Base-by-base conservation (phyloP, 2,888 invertebrate genomes). In the Tribolium freemani region DNA sequence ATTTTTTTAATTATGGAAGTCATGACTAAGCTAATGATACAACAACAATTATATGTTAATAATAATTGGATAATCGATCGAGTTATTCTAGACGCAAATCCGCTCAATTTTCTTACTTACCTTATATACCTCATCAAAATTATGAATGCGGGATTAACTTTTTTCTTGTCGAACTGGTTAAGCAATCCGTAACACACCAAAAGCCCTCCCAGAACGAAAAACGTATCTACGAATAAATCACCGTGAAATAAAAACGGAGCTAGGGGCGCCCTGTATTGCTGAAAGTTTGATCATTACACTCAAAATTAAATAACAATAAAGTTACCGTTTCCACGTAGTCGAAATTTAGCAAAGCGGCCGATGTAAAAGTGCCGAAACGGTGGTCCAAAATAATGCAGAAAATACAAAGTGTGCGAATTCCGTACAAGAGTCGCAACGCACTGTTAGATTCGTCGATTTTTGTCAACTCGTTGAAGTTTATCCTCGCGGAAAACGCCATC, bases 161-260 rank as follows among this genome's bases (percentile, higher is more conserved):
- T 78, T 60, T 83, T 84, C 71, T 87, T 88, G 20, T 88, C 86
- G 57, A 85, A 85, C 60, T 86, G 85, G 50, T 83, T 86, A 0
- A 88, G 81, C 1, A 91, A 75, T 10, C 85, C 85, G 13, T 88
- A 88, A 0, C 88, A 86, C 0, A 89, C 88, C 4, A 92, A 84
- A 63, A 92, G 87, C 0, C 91, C 92, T 54, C 91, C 90, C 2
- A 92, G 78, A 6, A 90, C 80, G 80, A 92, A 91, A 83, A 91
- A 92, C 0, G 90, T 88, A 78, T 92, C 92, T 31, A 92, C 92
- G 50, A 91, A 88, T 0, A 92, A 83, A 77, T 91, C 91, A 26
- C 90, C 88, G 79, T 92, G 91, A 9, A 91, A 87, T 0, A 90
- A 80, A 9, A 91, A 83, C 71, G 87, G 83, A 2, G 86, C 84